Evolutionary conservation across 2,888 invertebrate species (phyloP).

Genomic region (Polia nebulosa): DNA sequence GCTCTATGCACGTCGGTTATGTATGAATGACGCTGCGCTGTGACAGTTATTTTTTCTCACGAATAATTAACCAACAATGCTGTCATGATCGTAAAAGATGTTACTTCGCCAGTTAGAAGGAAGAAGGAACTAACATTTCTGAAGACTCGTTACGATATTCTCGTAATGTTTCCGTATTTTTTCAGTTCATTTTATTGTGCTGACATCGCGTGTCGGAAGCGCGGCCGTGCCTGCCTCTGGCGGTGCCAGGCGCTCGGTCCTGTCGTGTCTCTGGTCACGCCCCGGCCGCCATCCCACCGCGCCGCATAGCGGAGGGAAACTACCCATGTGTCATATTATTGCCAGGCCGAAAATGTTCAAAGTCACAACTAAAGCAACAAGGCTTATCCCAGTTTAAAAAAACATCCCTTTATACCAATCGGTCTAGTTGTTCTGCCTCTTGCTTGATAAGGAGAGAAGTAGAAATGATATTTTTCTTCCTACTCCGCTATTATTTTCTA

Average conservation of each 20-base stretch:
- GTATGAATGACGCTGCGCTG: constrained; percentile 76
- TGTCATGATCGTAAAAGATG: constrained; percentile 23
- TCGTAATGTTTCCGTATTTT: constrained; percentile 72
- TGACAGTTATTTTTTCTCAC: constrained; percentile 69
- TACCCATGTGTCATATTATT: constrained; percentile 46
- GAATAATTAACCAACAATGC: constrained; percentile 70
- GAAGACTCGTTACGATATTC: constrained; percentile 50
- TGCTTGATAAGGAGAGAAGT: background rate
- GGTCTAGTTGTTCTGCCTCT: background rate
- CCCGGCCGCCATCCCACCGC: constrained; percentile 72
- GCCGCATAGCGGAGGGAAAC: constrained; percentile 64
- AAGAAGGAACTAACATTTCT: constrained; percentile 41
- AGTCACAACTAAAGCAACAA: background rate
- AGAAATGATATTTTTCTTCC: background rate
- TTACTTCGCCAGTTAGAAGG: background rate
- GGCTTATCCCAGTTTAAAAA: background rate
- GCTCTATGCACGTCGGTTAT: no score
- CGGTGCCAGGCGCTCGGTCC: constrained; percentile 76
- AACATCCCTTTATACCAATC: background rate
- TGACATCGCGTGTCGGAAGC: constrained; percentile 84
- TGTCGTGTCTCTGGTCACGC: constrained; percentile 88
- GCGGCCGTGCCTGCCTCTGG: constrained; percentile 82
- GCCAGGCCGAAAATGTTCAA: constrained; percentile 17
- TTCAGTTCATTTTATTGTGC: constrained; percentile 75
- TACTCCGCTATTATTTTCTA: background rate